These are phyloP conservation scores for Pristiophorus japonicus DNA, from an alignment of 2,113 vertebrate genomes.

Conservation along the genomic window DNA sequence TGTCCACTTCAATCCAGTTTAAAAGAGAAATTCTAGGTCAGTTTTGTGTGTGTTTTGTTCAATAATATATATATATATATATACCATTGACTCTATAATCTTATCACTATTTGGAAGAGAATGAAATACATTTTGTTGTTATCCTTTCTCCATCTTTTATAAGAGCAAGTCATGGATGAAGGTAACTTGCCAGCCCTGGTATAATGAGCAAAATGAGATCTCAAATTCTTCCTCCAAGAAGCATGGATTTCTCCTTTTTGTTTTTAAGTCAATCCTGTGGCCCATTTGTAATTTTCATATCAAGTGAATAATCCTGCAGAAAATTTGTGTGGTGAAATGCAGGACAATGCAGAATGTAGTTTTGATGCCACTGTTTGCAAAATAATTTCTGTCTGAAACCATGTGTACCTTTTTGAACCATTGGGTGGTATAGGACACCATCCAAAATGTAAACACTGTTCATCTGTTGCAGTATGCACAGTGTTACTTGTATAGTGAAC, in stretches of 20 bases:
- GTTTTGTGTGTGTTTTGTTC: too few relatives aligned
- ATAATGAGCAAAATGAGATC: background rate
- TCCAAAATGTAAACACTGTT: background rate
- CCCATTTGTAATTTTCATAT: background rate
- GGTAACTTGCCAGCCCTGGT: background rate
- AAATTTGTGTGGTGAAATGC: background rate
- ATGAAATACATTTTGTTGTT: background rate
- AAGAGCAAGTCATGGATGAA: background rate
- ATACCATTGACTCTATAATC: too few relatives aligned
- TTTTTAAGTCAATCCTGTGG: background rate
- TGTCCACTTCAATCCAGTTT: background rate
- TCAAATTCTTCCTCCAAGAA: background rate
- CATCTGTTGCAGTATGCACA: background rate
- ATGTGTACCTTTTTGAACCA: background rate
- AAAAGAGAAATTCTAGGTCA: background rate
- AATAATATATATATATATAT: too few relatives aligned
- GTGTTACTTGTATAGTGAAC: background rate
- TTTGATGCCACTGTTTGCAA: background rate
- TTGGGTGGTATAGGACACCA: background rate
- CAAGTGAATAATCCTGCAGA: background rate
- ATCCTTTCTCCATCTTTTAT: background rate
- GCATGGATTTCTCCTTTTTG: background rate
- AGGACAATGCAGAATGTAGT: slow-evolving; percentile 9
- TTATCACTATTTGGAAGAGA: background rate
- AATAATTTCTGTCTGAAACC: background rate